Base-by-base conservation (phyloP, 2,797 vertebrate species). In the Rachycentron canadum region DNA sequence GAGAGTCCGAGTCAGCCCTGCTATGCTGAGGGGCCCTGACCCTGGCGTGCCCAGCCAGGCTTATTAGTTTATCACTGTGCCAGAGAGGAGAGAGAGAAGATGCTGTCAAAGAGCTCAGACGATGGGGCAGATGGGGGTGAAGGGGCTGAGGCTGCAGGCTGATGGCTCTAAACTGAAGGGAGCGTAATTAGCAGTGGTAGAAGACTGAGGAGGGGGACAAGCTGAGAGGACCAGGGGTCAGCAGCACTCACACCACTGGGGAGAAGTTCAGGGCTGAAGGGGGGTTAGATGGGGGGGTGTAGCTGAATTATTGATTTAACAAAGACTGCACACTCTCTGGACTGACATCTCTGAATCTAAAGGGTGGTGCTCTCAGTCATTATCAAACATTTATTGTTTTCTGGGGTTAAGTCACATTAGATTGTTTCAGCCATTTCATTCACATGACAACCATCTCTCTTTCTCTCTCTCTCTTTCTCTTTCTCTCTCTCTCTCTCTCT, bases 61-160 rank as follows among this genome's bases (percentile, higher is more conserved):
- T 97, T 97, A 97, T 97, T 96, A 97, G 95, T 96, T 97, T 94
- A 97, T 97, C 95, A 96, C 95, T 96, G 94, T 97, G 96, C 96
- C 96, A 86, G 72, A 79, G 78, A 65, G 77, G 77, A 62, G 81
- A 67, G 74, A 72, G 86, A 30, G 73, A 53, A 75, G 73, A n/a
- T n/a, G 77, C 75, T 78, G 87, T 91, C 81, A 83, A 47, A 79
- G 67, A 80, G 63, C 72, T 83, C 64, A 56, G 81, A 87, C 85
- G 78, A 63, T 66, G 72, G 79, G 65, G 75, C 70, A 78, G 83
- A 77, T 28, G 61, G 38, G 57, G 67, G 62, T n/a, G n/a, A n/a
- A n/a, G n/a, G n/a, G n/a, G n/a, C n/a, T 2, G 11, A 32, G 74
- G 75, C 76, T 83, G 85, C 75, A 73, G 82, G 82, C 71, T 81